These are phyloP conservation scores for Eupelmus urozonus DNA, from an alignment of 2,888 invertebrate genomes.

Conservation along the genomic window DNA sequence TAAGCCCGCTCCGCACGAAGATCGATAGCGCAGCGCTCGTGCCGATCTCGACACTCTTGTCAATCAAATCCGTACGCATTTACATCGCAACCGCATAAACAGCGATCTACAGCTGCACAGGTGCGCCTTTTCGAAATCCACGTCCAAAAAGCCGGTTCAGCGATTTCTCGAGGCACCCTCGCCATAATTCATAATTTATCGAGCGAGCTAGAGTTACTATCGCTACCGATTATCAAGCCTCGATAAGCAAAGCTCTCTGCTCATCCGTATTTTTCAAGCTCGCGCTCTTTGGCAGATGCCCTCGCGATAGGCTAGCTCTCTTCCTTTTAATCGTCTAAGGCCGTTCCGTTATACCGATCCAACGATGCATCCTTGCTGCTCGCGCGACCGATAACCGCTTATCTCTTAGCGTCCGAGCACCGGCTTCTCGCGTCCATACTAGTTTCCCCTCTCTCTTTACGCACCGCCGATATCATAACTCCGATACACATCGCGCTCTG, in stretches of 20 bases:
- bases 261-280: not conserved
- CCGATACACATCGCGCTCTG: not conserved
- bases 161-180: not conserved
- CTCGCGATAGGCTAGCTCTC: not conserved
- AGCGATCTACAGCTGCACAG: too few relatives aligned
- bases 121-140: not conserved
- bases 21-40: constrained; percentile 18
- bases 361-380: too few relatives aligned
- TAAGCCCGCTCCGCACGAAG: constrained; percentile 2
- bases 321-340: too few relatives aligned
- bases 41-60: constrained; percentile 19
- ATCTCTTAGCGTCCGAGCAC: too few relatives aligned
- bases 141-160: not conserved
- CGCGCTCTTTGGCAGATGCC: not conserved
- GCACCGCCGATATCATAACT: constrained; percentile 7
- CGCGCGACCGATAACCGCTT: too few relatives aligned
- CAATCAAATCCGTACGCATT: constrained; percentile 32
- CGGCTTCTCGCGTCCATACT: not conserved
- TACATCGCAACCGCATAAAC: not conserved
- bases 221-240: constrained; percentile 33
- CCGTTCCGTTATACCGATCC: too few relatives aligned
- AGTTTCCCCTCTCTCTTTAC: not conserved
- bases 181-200: constrained; percentile 52
- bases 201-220: constrained; percentile 26
- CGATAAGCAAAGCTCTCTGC: constrained; percentile 26